A percentile compares a stretch with the other conserved stretches of the same genome.
Evolutionary conservation across 2,888 invertebrate genomes (phyloP).

Genomic region (Thyatira batis): DNA sequence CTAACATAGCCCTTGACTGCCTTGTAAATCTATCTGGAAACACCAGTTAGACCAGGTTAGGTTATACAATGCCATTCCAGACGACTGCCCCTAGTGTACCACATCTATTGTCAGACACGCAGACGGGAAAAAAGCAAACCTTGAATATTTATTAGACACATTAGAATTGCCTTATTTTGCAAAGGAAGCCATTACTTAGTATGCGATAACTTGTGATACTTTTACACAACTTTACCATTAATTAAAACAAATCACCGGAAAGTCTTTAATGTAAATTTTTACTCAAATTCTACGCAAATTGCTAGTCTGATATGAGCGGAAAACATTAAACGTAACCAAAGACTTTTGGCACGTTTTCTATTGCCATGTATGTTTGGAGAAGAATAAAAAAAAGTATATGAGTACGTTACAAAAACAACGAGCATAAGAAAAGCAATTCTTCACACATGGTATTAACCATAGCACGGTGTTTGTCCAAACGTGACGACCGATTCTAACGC

Average conservation of each 20-base stretch:
- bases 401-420: slow-evolving; percentile 43
- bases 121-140: slow-evolving; percentile 1
- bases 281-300: neutral
- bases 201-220: neutral
- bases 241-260: neutral
- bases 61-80: slow-evolving; percentile 44
- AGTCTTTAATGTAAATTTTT: neutral
- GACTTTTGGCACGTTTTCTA: neutral
- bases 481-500: slow-evolving; percentile 44
- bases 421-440: slow-evolving; percentile 56
- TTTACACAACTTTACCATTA: neutral
- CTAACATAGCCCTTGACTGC: neutral
- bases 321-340: neutral
- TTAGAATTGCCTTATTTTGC: neutral
- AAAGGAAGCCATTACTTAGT: neutral
- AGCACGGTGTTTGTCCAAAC: slow-evolving; percentile 69
- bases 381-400: slow-evolving; percentile 23
- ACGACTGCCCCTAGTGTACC: slow-evolving; percentile 35
- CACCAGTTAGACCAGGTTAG: slow-evolving; percentile 44
- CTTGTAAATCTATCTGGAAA: slow-evolving; percentile 14
- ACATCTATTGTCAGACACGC: slow-evolving; percentile 30
- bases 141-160: slow-evolving; percentile 1
- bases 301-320: neutral
- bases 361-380: slow-evolving; percentile 11
- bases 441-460: slow-evolving; percentile 61